These are phyloP conservation scores for Gallinago nigripennis DNA, from an alignment of 2,797 vertebrate species.

Conservation along the genomic window DNA sequence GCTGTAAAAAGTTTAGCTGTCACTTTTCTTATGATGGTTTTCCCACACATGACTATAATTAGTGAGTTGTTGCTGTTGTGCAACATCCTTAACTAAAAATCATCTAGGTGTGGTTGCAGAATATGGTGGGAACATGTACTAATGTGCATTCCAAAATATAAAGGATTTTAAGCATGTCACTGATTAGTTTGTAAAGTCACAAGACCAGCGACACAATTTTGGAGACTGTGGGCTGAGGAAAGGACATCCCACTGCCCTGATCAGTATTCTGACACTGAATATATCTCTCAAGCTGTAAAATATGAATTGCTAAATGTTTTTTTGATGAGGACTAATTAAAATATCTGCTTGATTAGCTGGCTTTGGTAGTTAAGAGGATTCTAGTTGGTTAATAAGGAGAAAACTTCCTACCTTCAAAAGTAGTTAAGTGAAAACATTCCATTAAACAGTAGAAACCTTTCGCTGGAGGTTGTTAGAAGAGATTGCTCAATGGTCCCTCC, in stretches of 20 bases:
- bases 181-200: not conserved
- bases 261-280: not conserved
- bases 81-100: not conserved
- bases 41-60: not conserved
- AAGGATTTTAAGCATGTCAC: not conserved
- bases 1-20: not conserved
- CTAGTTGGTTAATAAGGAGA: not conserved
- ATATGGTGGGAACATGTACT: not conserved
- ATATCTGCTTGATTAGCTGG: not conserved
- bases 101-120: not conserved
- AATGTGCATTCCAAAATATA: not conserved
- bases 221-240: not conserved
- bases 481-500: not conserved
- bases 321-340: not conserved
- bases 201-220: not conserved
- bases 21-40: not conserved
- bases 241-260: not conserved
- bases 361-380: not conserved
- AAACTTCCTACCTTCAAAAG: not conserved
- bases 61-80: not conserved
- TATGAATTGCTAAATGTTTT: not conserved
- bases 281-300: not conserved
- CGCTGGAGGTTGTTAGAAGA: not conserved
- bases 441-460: not conserved
- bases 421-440: not conserved